A percentile compares a stretch with the other conserved stretches of the same genome.
Conservation (phyloP, 2,113 vertebrate species). For the Malaclemys terrapin region DNA sequence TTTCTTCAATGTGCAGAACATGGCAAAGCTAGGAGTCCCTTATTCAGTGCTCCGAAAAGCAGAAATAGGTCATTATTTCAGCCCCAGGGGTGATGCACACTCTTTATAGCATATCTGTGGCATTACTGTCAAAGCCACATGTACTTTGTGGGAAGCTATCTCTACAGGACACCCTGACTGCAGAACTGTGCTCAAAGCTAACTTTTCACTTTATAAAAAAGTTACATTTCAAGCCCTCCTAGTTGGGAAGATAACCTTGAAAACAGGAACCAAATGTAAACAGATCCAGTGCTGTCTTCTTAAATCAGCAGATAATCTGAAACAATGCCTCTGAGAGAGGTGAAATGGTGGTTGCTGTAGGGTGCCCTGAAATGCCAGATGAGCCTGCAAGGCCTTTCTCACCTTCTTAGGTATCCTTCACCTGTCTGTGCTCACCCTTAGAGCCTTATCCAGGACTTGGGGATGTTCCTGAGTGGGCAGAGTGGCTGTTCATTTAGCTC, state of each 20-base stretch:
- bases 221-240: neutral
- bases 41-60: neutral
- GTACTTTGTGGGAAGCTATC: neutral
- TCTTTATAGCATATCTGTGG: neutral
- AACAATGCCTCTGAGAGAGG: neutral
- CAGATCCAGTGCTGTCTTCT: neutral
- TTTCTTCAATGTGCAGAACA: neutral
- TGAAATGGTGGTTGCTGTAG: neutral
- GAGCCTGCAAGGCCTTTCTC: neutral
- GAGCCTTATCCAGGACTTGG: neutral
- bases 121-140: neutral
- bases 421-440: neutral
- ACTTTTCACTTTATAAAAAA: neutral
- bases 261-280: neutral
- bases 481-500: neutral
- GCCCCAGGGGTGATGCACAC: neutral
- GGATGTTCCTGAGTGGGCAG: neutral
- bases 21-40: slow-evolving; percentile 3
- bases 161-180: neutral
- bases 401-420: neutral
- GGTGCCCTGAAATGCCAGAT: neutral
- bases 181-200: neutral
- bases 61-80: neutral
- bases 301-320: neutral
- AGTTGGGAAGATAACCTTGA: neutral